phyloP scores from a whole-genome alignment of 2,797 vertebrate species.

The Takifugu ocellatus region DNA sequence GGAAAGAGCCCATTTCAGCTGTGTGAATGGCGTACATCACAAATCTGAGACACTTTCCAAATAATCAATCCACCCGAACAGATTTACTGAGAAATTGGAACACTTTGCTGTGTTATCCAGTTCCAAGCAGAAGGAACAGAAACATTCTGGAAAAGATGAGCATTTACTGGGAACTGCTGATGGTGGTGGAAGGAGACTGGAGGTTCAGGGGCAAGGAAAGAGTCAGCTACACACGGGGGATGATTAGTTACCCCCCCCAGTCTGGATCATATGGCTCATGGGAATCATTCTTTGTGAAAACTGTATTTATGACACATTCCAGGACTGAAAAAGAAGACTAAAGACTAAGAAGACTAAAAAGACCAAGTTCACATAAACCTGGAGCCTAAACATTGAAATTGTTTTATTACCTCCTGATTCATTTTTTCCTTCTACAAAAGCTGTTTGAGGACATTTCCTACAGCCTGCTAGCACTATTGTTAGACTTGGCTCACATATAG shows the following conservation, averaged over 20 bases:
- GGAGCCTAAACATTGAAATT: constrained; percentile 6
- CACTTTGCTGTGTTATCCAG: constrained; percentile 47
- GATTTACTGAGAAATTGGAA: constrained; percentile 55
- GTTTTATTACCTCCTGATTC: not conserved
- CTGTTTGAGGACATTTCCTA: not conserved
- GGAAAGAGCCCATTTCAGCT: constrained; percentile 15
- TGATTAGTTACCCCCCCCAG: constrained; percentile 48
- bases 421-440: not conserved
- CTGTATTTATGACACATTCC: constrained; percentile 13
- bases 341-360: too few relatives aligned
- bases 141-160: constrained; percentile 48
- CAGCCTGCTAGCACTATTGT: constrained; percentile 1
- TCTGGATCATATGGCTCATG: constrained; percentile 40
- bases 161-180: constrained; percentile 59
- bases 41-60: constrained; percentile 6
- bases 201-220: constrained; percentile 34
- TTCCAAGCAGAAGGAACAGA: constrained; percentile 39
- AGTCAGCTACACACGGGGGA: constrained; percentile 21
- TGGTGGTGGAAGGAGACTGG: constrained; percentile 32
- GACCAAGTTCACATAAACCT: constrained; percentile 25
- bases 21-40: constrained; percentile 20
- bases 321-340: too few relatives aligned
- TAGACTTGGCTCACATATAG: constrained; percentile 3
- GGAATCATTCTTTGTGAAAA: constrained; percentile 18
- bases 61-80: not conserved